A percentile compares a stretch with the other conserved stretches of the same genome.
Conservation (phyloP, 2,113 vertebrate genomes). For the Gopherus evgoodei region DNA sequence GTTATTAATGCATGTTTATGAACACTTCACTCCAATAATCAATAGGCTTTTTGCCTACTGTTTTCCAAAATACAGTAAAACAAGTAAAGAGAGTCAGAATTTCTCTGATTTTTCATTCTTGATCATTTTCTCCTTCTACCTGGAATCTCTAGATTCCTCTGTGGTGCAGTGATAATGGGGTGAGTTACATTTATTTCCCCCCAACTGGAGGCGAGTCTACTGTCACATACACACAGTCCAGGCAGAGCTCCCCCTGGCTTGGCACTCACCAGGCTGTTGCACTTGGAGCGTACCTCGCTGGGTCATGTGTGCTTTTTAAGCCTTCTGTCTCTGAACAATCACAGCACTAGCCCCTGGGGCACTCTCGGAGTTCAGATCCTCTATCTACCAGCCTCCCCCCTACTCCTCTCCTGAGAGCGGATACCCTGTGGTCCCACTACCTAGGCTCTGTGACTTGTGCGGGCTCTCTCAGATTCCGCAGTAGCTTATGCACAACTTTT, state of each 20-base stretch:
- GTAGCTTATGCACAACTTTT: neutral
- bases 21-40: neutral
- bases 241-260: neutral
- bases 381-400: neutral
- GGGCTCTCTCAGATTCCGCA: too few relatives aligned
- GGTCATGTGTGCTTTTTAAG: neutral
- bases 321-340: neutral
- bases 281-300: neutral
- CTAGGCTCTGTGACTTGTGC: too few relatives aligned
- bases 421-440: neutral
- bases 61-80: neutral
- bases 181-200: neutral
- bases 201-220: neutral
- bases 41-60: neutral
- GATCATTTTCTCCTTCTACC: slow-evolving; percentile 1
- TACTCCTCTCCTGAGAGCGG: neutral
- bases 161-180: slow-evolving; percentile 10
- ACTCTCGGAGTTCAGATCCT: neutral
- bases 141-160: neutral
- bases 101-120: neutral
- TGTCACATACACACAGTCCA: neutral
- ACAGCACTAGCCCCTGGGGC: neutral
- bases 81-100: neutral
- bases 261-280: neutral
- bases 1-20: slow-evolving; percentile 16